Evolutionary conservation across 1,140 invertebrate genomes (phyloP).

Genomic region (Procambarus virginalis): DNA sequence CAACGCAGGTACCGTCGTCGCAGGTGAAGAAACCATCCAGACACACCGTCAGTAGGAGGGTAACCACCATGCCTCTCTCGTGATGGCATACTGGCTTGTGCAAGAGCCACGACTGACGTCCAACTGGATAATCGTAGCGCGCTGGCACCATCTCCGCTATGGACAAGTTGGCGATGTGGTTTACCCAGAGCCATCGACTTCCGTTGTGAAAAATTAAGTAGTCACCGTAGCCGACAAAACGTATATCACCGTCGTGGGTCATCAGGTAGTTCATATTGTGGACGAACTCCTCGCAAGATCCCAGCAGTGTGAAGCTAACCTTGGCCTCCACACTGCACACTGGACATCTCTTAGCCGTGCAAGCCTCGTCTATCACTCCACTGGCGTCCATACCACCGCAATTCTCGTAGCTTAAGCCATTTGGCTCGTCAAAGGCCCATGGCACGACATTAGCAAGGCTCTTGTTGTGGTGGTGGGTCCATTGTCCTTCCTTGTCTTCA

Average conservation of each 20-base stretch:
- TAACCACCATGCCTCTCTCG: conserved; percentile 2
- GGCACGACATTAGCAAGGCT: conserved; percentile 22
- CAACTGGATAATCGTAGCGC: conserved; percentile 47
- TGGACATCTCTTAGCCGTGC: conserved; percentile 31
- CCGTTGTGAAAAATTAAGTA: conserved; percentile 37
- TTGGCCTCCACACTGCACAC: conserved; percentile 41
- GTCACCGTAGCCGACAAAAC: conserved; percentile 55
- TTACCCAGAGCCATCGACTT: conserved; percentile 42
- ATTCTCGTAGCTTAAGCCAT: conserved; percentile 58
- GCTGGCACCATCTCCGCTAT: conserved; percentile 38
- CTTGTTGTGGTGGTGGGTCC: conserved; percentile 37
- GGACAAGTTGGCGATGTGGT: not conserved
- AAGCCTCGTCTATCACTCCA: conserved; percentile 52
- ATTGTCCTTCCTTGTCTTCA: conserved; percentile 31
- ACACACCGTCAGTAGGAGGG: conserved; percentile 10
- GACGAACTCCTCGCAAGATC: conserved; percentile 39
- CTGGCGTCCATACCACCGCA: conserved; percentile 51
- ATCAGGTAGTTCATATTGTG: conserved; percentile 55
- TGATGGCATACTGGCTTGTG: conserved; percentile 34
- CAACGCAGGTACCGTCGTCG: no score
- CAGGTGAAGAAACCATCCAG: no score
- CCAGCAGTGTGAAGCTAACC: conserved; percentile 38
- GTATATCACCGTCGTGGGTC: not conserved
- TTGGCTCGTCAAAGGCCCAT: conserved; percentile 63
- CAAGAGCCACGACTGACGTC: conserved; percentile 47